Evolutionary conservation across 2,888 invertebrate genomes (phyloP), one percentile per base, ranked within the genome.

Genomic region (Andrena praecox): DNA sequence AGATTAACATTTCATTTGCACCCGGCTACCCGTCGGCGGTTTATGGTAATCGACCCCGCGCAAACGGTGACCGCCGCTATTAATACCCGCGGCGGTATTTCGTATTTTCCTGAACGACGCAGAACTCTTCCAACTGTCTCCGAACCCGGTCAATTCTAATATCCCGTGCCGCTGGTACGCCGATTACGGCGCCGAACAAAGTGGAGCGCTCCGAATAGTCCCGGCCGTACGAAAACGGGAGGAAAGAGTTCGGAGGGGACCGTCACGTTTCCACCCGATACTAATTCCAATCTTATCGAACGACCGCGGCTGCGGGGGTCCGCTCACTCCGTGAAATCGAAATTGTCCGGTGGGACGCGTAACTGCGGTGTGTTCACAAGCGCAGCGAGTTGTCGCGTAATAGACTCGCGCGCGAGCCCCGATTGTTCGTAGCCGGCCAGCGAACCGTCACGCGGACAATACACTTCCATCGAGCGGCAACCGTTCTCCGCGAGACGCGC

Each of bases 381-480:
- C 73, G 77, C 59, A 66, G 62, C 69, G 35, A 62, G 66, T 52
- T 73, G 68, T 78, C 77, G 75, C 70, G 82, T 82, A 82, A 85
- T 86, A 80, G 76, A 66, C 60, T 75, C 77, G 64, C 73, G 56
- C 42, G 71, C 12, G 33, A 20, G 52, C n/a, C 48, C 52, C 78
- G 71, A 59, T 76, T 67, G 70, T 72, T 72, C 85, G 52, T 50
- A 10, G 20, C 29, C 27, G 78, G 33, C 54, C 54, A 20, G 52
- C 52, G 7, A 31, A 31, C 31, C 12, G 33, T 20, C 8, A 33
- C 16, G 50, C 42, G 64, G 72, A 74, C 67, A 74, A 69, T 85
- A 75, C 83, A 85, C 85, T 83, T 66, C 66, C 35, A 54, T 62
- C 75, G 48, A 10, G 59, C 29, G 42, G 20, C n/a, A 74, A 82